Base-by-base conservation (phyloP, 2,888 invertebrate species). In the Aspidapion aeneum region DNA sequence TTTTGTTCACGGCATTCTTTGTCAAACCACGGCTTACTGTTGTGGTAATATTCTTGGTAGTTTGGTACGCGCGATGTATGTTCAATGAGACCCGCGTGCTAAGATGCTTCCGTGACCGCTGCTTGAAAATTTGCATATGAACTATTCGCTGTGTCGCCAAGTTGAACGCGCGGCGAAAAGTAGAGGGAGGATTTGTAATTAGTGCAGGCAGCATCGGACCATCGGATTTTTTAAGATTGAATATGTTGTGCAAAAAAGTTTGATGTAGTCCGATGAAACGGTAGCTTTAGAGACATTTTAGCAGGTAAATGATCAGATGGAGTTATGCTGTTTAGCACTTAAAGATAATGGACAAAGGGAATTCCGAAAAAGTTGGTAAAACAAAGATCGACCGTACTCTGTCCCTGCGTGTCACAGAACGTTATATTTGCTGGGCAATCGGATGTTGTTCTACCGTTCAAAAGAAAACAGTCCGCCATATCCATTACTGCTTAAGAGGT, bases 261-360 rank as follows among this genome's bases (percentile, higher is more conserved):
- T 7, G 35, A 35, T 7, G 35, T 35, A 35, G 12, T 3, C 5
- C 35, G 35, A 12, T 3, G 35, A 35, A 1, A 20, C 52, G n/a
- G 7, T 55, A 55, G 16, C 1, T 57, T 19, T 19, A 35, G 3
- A 55, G 1, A 57, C 16, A 51, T 21, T 16, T 58, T 12, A 49
- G 51, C 20, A 21, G 22, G 56, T 20, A n/a, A 55, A 7, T 35
- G 22, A 64, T 56, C 50, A 49, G 21, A 20, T 16, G 7, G 50
- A 35, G 52, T 57, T 19, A 55, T 35, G 35, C 17, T 22, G 19
- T 55, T 60, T 1, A 56, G 17, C 50, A n/a, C 19, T 35, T 19
- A 5, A 2, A 58, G 22, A n/a, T 48, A 18, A n/a, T 58, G 12
- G 7, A 48, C 18, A 58, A 18, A 16, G 48, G 48, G 18, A 58